Evolutionary conservation across 2,113 vertebrate species (phyloP).

Genomic region (Actenoides lindsayi): DNA sequence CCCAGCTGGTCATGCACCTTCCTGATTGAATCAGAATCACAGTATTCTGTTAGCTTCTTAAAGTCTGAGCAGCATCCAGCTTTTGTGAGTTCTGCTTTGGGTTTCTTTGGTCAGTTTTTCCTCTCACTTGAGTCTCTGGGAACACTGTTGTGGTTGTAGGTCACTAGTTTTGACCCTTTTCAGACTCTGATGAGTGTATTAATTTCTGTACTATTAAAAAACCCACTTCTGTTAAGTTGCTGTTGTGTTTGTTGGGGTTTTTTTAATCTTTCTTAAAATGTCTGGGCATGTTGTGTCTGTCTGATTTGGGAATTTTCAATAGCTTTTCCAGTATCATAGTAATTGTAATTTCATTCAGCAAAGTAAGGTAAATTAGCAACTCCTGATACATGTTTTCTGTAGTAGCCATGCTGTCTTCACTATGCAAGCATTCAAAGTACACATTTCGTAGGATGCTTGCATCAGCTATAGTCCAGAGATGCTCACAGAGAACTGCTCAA

Average conservation of each 20-base stretch:
- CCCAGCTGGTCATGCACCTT: background rate
- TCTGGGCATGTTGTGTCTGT: background rate
- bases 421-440: background rate
- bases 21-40: background rate
- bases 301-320: accelerated
- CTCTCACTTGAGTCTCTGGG: background rate
- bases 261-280: background rate
- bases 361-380: accelerated
- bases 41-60: background rate
- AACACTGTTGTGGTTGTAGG: background rate
- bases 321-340: accelerated
- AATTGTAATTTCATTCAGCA: background rate
- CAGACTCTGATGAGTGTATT: background rate
- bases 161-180: background rate
- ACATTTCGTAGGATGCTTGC: background rate
- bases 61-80: background rate
- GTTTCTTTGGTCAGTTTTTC: background rate
- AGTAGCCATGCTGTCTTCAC: background rate
- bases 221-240: background rate
- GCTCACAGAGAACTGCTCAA: background rate
- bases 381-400: accelerated
- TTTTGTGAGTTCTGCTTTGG: background rate
- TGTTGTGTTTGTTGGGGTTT: accelerated
- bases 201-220: background rate
- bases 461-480: background rate